Conservation (phyloP, 2,888 invertebrate species). For the Caenorhabditis uteleia region DNA sequence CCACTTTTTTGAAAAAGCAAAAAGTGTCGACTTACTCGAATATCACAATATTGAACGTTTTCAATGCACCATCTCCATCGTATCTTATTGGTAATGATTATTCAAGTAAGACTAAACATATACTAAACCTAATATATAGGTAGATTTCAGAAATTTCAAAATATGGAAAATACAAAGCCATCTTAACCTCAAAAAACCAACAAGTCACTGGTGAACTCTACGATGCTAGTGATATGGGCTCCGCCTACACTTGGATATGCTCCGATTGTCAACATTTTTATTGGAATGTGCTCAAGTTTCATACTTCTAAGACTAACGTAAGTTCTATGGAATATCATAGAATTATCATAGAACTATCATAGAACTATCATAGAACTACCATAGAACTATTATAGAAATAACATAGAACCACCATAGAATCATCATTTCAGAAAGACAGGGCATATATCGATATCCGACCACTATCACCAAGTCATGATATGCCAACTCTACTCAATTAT, state of each 20-base stretch:
- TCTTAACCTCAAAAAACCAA: constrained; percentile 22
- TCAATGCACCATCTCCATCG: constrained; percentile 16
- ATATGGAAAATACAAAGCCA: constrained; percentile 30
- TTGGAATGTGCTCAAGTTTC: constrained; percentile 26
- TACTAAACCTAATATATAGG: neutral
- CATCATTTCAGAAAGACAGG: constrained; percentile 3
- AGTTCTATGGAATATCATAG: no score
- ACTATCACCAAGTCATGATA: constrained; percentile 16
- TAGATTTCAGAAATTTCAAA: constrained; percentile 13
- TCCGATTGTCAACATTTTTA: constrained; percentile 25
- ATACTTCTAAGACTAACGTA: constrained; percentile 16
- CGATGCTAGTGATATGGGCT: constrained; percentile 21
- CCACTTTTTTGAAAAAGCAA: constrained; percentile 11
- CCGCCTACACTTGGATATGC: constrained; percentile 31
- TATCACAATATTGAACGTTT: constrained; percentile 17
- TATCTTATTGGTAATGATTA: constrained; percentile 27
- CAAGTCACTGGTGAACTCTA: constrained; percentile 27
- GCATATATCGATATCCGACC: constrained; percentile 22
- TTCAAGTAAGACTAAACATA: constrained; percentile 7
- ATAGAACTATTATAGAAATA: neutral
- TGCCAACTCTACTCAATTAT: constrained; percentile 18
- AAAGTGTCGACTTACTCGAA: constrained; percentile 3
- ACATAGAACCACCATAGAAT: neutral
- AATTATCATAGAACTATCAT: no score
- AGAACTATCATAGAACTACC: no score